These are phyloP conservation scores for Drosophila macrospina DNA, from an alignment of 2,888 invertebrate genomes.

Conservation along the genomic window DNA sequence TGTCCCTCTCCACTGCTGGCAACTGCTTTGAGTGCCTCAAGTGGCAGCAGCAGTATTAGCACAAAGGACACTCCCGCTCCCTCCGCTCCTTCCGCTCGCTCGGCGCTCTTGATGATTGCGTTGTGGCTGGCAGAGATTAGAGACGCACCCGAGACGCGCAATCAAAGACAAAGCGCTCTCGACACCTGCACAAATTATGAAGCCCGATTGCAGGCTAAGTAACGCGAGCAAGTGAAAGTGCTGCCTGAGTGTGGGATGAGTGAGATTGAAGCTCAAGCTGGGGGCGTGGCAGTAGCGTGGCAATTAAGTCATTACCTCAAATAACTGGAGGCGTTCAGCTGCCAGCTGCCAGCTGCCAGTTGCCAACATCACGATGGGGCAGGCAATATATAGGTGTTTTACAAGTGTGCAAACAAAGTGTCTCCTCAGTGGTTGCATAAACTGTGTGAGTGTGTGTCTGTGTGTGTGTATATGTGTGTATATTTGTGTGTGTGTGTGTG, in stretches of 20 bases:
- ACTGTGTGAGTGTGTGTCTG: constrained; percentile 26
- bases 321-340: constrained; percentile 62
- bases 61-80: constrained; percentile 40
- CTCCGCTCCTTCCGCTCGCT: not conserved
- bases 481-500: constrained; percentile 11
- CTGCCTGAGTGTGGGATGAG: not conserved
- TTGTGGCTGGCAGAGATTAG: constrained; percentile 76
- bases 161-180: constrained; percentile 76
- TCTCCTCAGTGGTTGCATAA: constrained; percentile 62
- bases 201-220: constrained; percentile 52
- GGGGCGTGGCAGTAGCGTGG: constrained; percentile 51
- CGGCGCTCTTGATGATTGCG: constrained; percentile 37
- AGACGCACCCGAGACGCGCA: constrained; percentile 66
- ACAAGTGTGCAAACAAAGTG: constrained; percentile 79
- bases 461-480: constrained; percentile 11
- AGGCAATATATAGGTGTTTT: constrained; percentile 65
- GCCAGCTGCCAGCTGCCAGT: constrained; percentile 22
- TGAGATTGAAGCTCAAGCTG: not conserved
- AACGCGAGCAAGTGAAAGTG: constrained; percentile 23
- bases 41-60: constrained; percentile 49
- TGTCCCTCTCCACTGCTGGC: no score
- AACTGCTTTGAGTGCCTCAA: constrained; percentile 50
- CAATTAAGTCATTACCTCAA: constrained; percentile 79
- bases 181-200: constrained; percentile 80
- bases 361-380: constrained; percentile 4